Percentiles rank a stretch among this genome's conserved stretches.
phyloP scores from a whole-genome alignment of 2,797 vertebrate genomes.

The Cirrhinus mrigala region DNA sequence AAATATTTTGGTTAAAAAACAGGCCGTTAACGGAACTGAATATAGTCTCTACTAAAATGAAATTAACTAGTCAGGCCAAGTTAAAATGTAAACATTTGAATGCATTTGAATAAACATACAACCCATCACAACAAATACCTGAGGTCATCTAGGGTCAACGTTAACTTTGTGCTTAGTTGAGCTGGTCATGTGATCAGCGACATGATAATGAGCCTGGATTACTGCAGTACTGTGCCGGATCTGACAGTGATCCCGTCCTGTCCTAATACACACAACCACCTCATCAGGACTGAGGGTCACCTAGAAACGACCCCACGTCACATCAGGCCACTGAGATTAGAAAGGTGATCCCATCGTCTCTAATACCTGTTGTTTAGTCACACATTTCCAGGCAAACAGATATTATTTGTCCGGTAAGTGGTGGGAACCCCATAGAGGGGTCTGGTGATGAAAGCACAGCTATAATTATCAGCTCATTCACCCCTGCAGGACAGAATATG shows the following conservation, averaged over 20 bases:
- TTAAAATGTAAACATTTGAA: background rate
- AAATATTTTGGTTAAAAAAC: background rate
- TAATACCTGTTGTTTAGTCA: background rate
- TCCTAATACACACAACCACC: constrained; percentile 1
- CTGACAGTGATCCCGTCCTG: constrained; percentile 24
- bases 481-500: background rate
- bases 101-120: background rate
- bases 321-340: background rate
- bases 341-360: background rate
- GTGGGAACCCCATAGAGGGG: background rate
- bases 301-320: background rate
- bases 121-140: background rate
- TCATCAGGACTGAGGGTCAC: constrained; percentile 20
- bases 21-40: too few species aligned
- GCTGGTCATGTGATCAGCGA: constrained; percentile 25
- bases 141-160: background rate
- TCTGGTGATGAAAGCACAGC: constrained; percentile 14
- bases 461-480: constrained; percentile 22
- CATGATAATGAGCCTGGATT: constrained; percentile 16
- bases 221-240: background rate
- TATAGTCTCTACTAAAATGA: background rate
- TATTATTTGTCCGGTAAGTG: background rate
- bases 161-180: background rate
- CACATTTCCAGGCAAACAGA: background rate
- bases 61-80: background rate